Evolutionary conservation across 2,797 vertebrate genomes (phyloP).

Genomic region (Moxostoma hubbsi): DNA sequence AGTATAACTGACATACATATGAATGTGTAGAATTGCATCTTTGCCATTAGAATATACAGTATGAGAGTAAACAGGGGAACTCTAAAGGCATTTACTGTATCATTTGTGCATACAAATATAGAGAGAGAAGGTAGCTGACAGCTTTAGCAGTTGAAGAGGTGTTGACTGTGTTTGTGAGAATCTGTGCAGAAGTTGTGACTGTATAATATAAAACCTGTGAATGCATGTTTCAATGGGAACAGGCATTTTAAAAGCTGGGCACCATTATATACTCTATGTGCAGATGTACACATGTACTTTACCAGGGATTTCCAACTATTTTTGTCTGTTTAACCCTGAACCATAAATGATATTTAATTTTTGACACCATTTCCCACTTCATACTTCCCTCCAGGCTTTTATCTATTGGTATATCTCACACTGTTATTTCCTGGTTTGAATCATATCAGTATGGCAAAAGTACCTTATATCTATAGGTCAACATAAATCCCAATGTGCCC

Average conservation of each 20-base stretch:
- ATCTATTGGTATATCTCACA: no score
- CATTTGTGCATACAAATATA: background rate
- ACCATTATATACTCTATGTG: background rate
- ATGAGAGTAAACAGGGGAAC: background rate
- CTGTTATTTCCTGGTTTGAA: no score
- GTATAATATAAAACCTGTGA: constrained; percentile 33
- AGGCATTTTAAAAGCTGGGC: constrained; percentile 21
- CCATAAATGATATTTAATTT: no score
- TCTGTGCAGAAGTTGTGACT: constrained; percentile 14
- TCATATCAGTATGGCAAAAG: no score
- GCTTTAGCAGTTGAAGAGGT: constrained; percentile 16
- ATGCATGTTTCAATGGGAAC: constrained; percentile 48
- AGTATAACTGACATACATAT: background rate
- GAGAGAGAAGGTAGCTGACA: constrained; percentile 1
- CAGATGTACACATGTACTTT: no score
- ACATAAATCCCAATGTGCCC: no score
- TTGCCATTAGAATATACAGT: background rate
- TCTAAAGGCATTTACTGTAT: background rate
- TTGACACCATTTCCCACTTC: no score
- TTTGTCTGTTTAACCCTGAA: background rate
- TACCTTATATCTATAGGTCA: no score
- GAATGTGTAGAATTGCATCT: background rate
- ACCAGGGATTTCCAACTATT: background rate
- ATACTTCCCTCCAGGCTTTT: no score
- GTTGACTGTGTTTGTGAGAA: constrained; percentile 43